Evolutionary conservation across 2,888 invertebrate genomes (phyloP).

Genomic region (Gymnoscelis rufifasciata): DNA sequence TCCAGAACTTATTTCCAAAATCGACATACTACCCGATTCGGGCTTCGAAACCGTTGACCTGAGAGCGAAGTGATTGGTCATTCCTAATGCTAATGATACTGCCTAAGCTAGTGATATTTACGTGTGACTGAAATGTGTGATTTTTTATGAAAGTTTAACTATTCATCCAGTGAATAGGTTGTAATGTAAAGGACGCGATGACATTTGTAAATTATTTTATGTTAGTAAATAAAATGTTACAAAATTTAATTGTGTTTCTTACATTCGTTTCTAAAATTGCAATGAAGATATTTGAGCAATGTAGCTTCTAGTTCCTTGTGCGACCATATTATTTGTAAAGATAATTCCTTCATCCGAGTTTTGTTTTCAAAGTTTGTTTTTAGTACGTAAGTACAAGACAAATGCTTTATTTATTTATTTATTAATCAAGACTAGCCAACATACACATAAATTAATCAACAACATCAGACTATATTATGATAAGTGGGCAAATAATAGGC

Average conservation of each 20-base stretch:
- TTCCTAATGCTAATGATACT: constrained; percentile 21
- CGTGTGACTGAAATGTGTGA: constrained; percentile 29
- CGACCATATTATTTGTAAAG: no score
- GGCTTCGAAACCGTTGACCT: constrained; percentile 74
- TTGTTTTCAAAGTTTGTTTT: no score
- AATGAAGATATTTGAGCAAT: not conserved
- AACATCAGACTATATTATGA: no score
- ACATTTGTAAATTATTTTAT: constrained; percentile 63
- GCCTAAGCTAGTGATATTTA: constrained; percentile 27
- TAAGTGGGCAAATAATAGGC: no score
- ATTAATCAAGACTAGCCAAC: no score
- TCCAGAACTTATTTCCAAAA: constrained; percentile 60
- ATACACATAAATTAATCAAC: no score
- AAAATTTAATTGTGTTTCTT: constrained; percentile 19
- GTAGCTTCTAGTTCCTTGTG: no score
- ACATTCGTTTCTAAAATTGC: not conserved
- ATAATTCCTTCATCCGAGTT: no score
- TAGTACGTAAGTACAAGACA: no score
- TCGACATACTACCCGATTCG: constrained; percentile 56
- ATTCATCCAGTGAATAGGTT: constrained; percentile 11
- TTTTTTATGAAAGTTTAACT: constrained; percentile 18
- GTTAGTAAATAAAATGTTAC: constrained; percentile 51
- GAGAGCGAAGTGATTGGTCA: constrained; percentile 47
- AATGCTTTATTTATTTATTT: no score
- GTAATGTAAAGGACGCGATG: constrained; percentile 17